Percentiles rank a stretch among this genome's conserved stretches.
phyloP scores from a whole-genome alignment of 2,888 invertebrate species.

The Barypeithes pellucidus region DNA sequence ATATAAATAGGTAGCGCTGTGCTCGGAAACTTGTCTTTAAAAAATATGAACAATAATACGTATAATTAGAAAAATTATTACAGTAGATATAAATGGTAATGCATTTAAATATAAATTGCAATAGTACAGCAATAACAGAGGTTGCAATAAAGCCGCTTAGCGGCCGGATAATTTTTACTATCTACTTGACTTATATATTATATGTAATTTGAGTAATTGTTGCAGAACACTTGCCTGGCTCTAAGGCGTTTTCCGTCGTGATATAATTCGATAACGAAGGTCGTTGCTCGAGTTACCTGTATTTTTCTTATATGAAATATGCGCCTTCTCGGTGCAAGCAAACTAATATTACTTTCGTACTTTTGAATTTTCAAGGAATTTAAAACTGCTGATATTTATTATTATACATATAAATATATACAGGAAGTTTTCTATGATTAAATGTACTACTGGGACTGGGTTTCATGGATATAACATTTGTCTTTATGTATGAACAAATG shows the following conservation, averaged over 20 bases:
- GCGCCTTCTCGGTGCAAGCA: constrained; percentile 25
- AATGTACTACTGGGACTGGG: no score
- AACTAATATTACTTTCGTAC: constrained; percentile 29
- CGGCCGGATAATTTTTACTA: constrained; percentile 27
- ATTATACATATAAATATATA: no score
- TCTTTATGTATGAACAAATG: no score
- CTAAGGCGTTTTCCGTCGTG: constrained; percentile 32
- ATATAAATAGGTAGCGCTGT: not conserved
- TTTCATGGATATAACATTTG: no score
- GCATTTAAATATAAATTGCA: constrained; percentile 40
- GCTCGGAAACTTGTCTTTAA: not conserved
- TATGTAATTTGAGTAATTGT: constrained; percentile 36
- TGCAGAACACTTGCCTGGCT: constrained; percentile 26
- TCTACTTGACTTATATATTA: constrained; percentile 36
- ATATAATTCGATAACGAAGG: constrained; percentile 41
- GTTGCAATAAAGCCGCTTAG: constrained; percentile 27
- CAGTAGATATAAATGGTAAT: constrained; percentile 24
- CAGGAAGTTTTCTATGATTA: no score
- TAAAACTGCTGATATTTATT: not conserved
- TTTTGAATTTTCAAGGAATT: not conserved
- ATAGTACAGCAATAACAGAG: constrained; percentile 19
- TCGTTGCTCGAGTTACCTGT: constrained; percentile 30
- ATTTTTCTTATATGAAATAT: constrained; percentile 29
- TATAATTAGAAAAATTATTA: constrained; percentile 20
- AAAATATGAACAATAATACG: constrained; percentile 19